phyloP scores from a whole-genome alignment of 1,140 invertebrate genomes.

The Holotrichia oblita region DNA sequence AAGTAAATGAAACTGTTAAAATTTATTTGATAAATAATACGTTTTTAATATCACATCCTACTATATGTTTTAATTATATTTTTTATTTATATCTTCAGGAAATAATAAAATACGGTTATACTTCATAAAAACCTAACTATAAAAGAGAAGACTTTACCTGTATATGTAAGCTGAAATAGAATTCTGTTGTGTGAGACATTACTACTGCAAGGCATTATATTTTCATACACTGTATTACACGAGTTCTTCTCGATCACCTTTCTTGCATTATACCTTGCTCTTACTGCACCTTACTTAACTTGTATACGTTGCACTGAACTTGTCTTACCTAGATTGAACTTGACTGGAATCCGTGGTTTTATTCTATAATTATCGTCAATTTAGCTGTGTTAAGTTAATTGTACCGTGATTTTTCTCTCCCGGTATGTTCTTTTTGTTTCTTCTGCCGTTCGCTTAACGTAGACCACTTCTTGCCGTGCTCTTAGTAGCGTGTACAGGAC shows the following conservation, averaged over 20 bases:
- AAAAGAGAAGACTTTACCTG: too few species aligned
- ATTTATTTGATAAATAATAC: too few species aligned
- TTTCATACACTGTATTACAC: neutral
- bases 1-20: too few species aligned
- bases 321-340: constrained; percentile 32
- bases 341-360: constrained; percentile 49
- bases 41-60: too few species aligned
- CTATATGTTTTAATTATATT: too few species aligned
- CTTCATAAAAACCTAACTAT: too few species aligned
- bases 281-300: neutral
- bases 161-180: too few species aligned
- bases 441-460: neutral
- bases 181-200: too few species aligned
- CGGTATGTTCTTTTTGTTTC: neutral
- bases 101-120: too few species aligned
- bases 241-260: neutral
- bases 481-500: neutral
- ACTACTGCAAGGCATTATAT: too few species aligned
- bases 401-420: constrained; percentile 20
- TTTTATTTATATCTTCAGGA: too few species aligned
- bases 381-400: constrained; percentile 32
- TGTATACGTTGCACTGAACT: neutral
- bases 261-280: neutral
- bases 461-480: neutral
- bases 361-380: constrained; percentile 45